These are phyloP conservation scores for Noctua pronuba DNA, from an alignment of 2,888 invertebrate genomes.

Conservation along the genomic window DNA sequence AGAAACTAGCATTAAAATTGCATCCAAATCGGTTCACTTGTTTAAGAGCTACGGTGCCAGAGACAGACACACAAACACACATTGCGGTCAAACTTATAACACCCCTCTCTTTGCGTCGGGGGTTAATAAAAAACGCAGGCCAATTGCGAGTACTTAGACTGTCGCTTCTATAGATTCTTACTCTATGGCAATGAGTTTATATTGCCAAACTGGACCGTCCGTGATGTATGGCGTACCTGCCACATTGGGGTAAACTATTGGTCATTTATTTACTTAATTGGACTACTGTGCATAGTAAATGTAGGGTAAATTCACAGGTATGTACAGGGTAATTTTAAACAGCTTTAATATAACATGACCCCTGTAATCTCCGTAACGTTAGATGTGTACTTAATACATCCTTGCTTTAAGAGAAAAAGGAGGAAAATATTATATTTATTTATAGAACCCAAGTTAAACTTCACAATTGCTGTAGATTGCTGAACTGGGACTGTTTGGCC, in stretches of 20 bases:
- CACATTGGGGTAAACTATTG: slow-evolving; percentile 46
- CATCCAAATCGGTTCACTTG: too few species aligned
- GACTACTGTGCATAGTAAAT: slow-evolving; percentile 19
- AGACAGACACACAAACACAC: too few species aligned
- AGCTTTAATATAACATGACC: not conserved
- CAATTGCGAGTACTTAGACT: not conserved
- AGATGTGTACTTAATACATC: not conserved
- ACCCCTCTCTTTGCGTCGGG: too few species aligned
- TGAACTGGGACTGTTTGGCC: too few species aligned
- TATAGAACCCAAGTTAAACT: too few species aligned
- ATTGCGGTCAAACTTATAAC: too few species aligned
- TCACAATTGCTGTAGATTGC: too few species aligned
- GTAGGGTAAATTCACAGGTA: slow-evolving; percentile 1
- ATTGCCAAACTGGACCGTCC: slow-evolving; percentile 38
- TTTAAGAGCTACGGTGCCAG: too few species aligned
- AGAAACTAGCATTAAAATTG: too few species aligned
- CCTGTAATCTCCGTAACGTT: not conserved
- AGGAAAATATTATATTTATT: too few species aligned
- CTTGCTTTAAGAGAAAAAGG: not conserved
- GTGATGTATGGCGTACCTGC: slow-evolving; percentile 52
- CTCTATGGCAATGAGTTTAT: slow-evolving; percentile 38
- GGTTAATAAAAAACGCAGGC: too few species aligned
- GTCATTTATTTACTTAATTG: slow-evolving; percentile 51
- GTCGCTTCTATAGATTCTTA: not conserved
- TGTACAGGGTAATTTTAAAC: too few species aligned